phyloP scores from a whole-genome alignment of 2,797 vertebrate genomes.

The Phalanger gymnotis region DNA sequence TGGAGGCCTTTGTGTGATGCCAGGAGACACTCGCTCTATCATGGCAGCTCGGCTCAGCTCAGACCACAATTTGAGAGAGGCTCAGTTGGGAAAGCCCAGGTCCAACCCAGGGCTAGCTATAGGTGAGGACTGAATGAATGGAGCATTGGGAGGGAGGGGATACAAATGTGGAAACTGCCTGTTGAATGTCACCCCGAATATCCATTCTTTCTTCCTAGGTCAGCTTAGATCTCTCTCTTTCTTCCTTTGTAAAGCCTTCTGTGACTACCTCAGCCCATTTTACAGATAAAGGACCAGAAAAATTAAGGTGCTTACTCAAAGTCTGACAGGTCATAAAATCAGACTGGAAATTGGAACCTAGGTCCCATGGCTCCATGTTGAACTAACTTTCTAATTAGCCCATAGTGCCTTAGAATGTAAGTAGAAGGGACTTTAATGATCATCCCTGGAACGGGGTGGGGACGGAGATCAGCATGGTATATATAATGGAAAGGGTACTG shows the following conservation, averaged over 20 bases:
- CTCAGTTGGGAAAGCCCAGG: background rate
- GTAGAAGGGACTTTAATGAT: background rate
- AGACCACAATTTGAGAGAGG: background rate
- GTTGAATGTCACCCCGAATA: background rate
- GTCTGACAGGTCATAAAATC: background rate
- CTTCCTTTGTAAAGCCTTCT: background rate
- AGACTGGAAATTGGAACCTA: background rate
- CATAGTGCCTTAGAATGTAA: background rate
- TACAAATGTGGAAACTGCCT: background rate
- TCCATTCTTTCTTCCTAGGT: background rate
- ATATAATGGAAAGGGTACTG: background rate
- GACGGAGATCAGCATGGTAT: background rate
- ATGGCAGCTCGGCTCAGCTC: background rate
- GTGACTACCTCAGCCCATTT: background rate
- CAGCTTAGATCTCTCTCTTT: background rate
- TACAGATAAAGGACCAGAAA: background rate
- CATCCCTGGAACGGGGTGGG: background rate
- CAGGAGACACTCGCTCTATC: background rate
- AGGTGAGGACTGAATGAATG: background rate
- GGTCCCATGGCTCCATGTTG: background rate
- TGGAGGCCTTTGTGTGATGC: fast-evolving
- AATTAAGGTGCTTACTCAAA: background rate
- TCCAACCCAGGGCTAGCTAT: background rate
- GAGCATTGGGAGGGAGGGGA: background rate
- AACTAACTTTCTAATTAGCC: background rate